Percentiles rank a stretch among this genome's conserved stretches.
Conservation (phyloP, 1,140 invertebrate genomes). For the Leucophenga varia region DNA sequence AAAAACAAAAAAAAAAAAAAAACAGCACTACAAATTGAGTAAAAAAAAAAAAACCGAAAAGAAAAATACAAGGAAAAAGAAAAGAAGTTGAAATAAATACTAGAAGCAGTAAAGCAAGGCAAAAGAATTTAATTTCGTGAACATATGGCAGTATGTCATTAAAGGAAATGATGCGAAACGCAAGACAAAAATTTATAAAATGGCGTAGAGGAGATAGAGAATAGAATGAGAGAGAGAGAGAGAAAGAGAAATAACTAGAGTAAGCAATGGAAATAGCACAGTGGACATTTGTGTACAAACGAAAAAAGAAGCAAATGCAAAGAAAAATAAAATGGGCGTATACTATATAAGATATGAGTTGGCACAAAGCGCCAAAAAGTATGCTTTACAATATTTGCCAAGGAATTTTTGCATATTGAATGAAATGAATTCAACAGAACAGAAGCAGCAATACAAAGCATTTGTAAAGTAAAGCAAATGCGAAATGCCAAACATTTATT, state of each 20-base stretch:
- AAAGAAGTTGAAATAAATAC: background rate
- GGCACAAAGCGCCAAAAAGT: too few species aligned
- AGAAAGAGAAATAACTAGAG: too few species aligned
- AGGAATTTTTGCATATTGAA: too few species aligned
- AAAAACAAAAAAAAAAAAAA: background rate
- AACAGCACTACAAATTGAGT: constrained; percentile 11
- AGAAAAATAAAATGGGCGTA: background rate
- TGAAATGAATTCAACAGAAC: too few species aligned
- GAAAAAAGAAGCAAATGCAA: background rate
- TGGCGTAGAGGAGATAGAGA: background rate
- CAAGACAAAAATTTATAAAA: background rate
- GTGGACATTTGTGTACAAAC: background rate
- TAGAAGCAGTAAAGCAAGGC: too few species aligned
- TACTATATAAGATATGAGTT: too few species aligned
- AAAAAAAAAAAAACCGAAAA: constrained; percentile 14
- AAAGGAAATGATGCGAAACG: constrained; percentile 17
- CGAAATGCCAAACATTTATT: too few species aligned
- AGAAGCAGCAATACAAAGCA: background rate
- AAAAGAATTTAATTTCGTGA: constrained; percentile 36
- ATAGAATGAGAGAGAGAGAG: background rate
- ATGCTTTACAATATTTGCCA: too few species aligned
- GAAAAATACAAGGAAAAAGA: constrained; percentile 4
- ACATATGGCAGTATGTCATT: constrained; percentile 19
- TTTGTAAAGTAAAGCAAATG: too few species aligned
- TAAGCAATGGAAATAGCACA: too few species aligned